Conservation (phyloP, 2,888 invertebrate species). For the Branchipolynoe longqiensis region DNA sequence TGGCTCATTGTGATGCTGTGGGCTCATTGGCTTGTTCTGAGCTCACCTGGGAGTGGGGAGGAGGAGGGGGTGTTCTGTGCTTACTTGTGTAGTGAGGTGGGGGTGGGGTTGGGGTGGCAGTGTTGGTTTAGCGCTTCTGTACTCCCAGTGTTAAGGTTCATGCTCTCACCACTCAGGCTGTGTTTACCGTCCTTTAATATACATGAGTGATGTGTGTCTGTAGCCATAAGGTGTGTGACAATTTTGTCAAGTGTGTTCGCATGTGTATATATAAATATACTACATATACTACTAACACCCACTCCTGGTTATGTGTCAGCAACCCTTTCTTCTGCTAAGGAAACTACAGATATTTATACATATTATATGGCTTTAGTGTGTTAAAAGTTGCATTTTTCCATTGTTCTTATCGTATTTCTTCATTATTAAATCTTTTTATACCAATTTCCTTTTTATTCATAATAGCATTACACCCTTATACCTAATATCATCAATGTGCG, state of each 20-base stretch:
- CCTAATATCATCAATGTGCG: constrained; percentile 1
- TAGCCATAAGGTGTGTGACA: constrained; percentile 24
- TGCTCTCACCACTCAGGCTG: neutral
- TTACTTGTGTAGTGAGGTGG: too few species aligned
- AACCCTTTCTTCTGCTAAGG: too few species aligned
- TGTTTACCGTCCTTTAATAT: neutral
- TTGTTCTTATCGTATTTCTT: constrained; percentile 47
- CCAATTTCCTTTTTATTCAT: constrained; percentile 48
- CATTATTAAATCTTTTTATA: constrained; percentile 47
- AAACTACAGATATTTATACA: constrained; percentile 41
- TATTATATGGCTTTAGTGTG: constrained; percentile 37
- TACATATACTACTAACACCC: constrained; percentile 32
- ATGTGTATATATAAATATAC: too few species aligned
- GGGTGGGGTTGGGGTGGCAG: too few species aligned
- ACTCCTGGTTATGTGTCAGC: constrained; percentile 11
- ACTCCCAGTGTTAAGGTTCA: neutral
- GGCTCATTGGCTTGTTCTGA: too few species aligned
- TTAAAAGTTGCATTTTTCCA: constrained; percentile 43
- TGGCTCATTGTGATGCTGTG: too few species aligned
- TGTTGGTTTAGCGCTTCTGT: too few species aligned
- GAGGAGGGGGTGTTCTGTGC: too few species aligned
- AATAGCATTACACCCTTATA: too few species aligned
- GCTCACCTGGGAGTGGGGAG: too few species aligned
- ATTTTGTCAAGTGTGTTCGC: constrained; percentile 24
- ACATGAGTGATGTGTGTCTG: neutral